Percentiles rank a stretch among this genome's conserved stretches.
Evolutionary conservation across 2,888 invertebrate species (phyloP).

Genomic region (Acholoe squamosa): DNA sequence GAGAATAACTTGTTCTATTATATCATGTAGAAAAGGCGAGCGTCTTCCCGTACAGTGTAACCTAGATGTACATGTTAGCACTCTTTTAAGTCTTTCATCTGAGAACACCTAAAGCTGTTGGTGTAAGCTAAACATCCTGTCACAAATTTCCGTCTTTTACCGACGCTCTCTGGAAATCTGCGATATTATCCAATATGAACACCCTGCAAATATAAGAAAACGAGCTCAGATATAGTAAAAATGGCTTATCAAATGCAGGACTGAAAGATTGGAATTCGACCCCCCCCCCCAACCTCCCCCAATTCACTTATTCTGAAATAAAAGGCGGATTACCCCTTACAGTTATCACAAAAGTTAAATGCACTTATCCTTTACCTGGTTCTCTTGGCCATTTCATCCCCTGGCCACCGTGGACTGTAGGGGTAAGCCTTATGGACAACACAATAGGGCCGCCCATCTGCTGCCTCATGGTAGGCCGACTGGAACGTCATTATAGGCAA

Average conservation of each 20-base stretch:
- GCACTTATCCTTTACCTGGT: constrained; percentile 74
- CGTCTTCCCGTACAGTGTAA: not conserved
- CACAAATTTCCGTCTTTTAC: constrained; percentile 73
- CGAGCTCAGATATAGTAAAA: no score
- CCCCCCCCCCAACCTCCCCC: no score
- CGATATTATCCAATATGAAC: constrained; percentile 77
- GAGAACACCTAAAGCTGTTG: not conserved
- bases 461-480: constrained; percentile 82
- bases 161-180: constrained; percentile 78
- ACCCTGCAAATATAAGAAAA: constrained; percentile 74
- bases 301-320: no score
- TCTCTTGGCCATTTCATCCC: constrained; percentile 83
- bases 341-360: not conserved
- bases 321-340: not conserved
- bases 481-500: constrained; percentile 82
- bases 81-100: not conserved
- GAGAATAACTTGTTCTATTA: not conserved
- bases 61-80: not conserved
- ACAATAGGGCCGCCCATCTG: constrained; percentile 83
- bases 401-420: constrained; percentile 83
- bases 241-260: no score
- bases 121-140: not conserved
- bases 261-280: no score
- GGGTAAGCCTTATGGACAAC: constrained; percentile 79
- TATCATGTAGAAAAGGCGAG: not conserved